Base-by-base conservation (phyloP, 2,888 invertebrate species). In the Mimachlamys varia region DNA sequence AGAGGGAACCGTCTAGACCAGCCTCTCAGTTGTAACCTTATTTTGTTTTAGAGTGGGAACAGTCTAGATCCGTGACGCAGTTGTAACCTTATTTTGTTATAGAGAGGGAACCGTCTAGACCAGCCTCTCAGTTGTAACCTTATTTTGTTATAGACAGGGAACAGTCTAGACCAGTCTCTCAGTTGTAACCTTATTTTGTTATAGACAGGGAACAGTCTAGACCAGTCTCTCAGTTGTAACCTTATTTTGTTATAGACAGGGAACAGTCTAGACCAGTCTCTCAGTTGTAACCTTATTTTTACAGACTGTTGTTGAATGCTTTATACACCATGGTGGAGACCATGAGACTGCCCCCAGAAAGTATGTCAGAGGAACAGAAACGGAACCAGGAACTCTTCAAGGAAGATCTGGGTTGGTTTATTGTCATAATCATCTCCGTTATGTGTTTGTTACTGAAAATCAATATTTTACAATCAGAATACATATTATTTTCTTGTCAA, bases 281-380 rank as follows among this genome's bases (percentile, higher is more conserved):
- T 58, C 22, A 58, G 53, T 58, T 4, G 3, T 17, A 58, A 19
- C 2, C 19, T 58, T 58, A 1, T 22, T 4, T 53, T 92, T 92
- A 19, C 93, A 96, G 97, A 95, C 98, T 99, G 7, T 98, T 99
- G 93, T 97, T 99, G 76, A 99, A 98, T 92, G 98, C 99, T 92
- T 97, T 99, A 90, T 99, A 99, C 96, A 98, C 98, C 90, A 98
- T 99, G 95, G 98, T 99, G 49, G 99, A 99, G 97, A 98, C 99
- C 13, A 98, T 99, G 97, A 94, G 96, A 88, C 90, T 92, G 62
- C 94, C 95, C 12, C 92, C 93, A 87, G 94, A 94, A 15, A 92
- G 94, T 44, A 96, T 96, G 33, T 93, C 94, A n/a, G 96, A 95
- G 17, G 94, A 96, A 92, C 95, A 95, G 94, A 95, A 95, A 92